Evolutionary conservation across 2,888 invertebrate genomes (phyloP), one percentile per base, ranked within the genome.

Genomic region (Tenodera sinensis): DNA sequence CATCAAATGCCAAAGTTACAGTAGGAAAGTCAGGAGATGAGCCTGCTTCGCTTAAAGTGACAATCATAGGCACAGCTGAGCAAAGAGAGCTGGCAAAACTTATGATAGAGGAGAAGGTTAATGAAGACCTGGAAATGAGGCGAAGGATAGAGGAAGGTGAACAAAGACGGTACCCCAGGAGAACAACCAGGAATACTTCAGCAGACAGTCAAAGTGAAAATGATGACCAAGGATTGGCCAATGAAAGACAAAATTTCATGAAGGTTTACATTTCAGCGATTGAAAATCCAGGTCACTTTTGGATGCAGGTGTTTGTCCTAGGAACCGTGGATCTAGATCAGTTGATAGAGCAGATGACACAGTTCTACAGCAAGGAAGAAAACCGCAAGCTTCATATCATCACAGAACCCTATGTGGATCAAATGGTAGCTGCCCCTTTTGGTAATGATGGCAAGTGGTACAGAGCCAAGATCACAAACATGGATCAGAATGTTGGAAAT

Each of bases 261-360:
- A 97, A 98, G 92, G 97, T 98, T 27, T 98, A 97, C 93, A 97
- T 98, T 4, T 97, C 98, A 0, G 97, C 98, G 0, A 96, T 97
- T 90, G 96, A 96, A 25, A 96, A 96, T 47, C 98, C 98, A 0
- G 94, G 94, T n/a, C 94, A 94, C 90, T 98, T 98, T 94, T 98
- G 98, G 97, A 95, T 98, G 15, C 54, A 71, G 25, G 91, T 93
- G 15, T 92, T 94, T 34, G 97, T 97, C 0, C 95, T 96, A 0
- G 95, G 96, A 91, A 96, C 97, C 1, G 94, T 96, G 12, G 96
- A 97, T 92, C 94, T 98, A 28, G 97, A 98, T 93, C 95, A 96
- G 86, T 93, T 98, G 81, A 97, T 97, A 8, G 95, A 95, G 9
- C 95, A 96, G 90, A 98, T 98, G 98, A 97, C 97, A 0, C 95